A percentile compares a stretch with the other conserved stretches of the same genome.
Conservation (phyloP, 2,888 invertebrate species). For the Philopedon plagiatum region DNA sequence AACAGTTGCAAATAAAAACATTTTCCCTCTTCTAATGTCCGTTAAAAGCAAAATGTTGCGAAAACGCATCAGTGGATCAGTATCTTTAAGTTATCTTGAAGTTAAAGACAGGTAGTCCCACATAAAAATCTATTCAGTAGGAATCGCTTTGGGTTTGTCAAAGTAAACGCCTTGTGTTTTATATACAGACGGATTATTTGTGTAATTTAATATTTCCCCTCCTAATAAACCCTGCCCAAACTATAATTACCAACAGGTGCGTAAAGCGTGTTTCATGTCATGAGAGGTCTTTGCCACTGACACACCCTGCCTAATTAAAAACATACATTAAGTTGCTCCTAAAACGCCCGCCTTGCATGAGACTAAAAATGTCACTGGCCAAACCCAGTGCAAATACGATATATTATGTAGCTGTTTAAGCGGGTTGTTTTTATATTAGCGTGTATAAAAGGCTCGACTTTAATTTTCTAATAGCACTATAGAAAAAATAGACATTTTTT, state of each 20-base stretch:
- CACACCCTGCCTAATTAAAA: conserved; percentile 47
- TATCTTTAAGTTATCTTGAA: too few relatives aligned
- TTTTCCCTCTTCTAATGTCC: too few relatives aligned
- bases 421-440: conserved; percentile 21
- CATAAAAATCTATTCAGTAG: too few relatives aligned
- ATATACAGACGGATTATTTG: neutral
- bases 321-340: conserved; percentile 42
- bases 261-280: conserved; percentile 40
- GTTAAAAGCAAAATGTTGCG: too few relatives aligned
- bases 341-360: conserved; percentile 24
- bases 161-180: too few relatives aligned
- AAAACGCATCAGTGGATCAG: too few relatives aligned
- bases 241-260: conserved; percentile 40
- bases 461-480: conserved; percentile 6
- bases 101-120: too few relatives aligned
- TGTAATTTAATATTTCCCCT: conserved; percentile 11
- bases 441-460: neutral
- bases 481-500: neutral
- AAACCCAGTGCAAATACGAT: conserved; percentile 30
- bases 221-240: conserved; percentile 2
- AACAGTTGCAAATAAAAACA: too few relatives aligned
- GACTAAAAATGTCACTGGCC: conserved; percentile 37
- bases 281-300: conserved; percentile 19
- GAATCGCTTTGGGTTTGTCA: too few relatives aligned
- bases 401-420: conserved; percentile 21